Percentiles rank a stretch among this genome's conserved stretches.
Conservation (phyloP, 2,113 vertebrate genomes). For the Corvus hawaiiensis region DNA sequence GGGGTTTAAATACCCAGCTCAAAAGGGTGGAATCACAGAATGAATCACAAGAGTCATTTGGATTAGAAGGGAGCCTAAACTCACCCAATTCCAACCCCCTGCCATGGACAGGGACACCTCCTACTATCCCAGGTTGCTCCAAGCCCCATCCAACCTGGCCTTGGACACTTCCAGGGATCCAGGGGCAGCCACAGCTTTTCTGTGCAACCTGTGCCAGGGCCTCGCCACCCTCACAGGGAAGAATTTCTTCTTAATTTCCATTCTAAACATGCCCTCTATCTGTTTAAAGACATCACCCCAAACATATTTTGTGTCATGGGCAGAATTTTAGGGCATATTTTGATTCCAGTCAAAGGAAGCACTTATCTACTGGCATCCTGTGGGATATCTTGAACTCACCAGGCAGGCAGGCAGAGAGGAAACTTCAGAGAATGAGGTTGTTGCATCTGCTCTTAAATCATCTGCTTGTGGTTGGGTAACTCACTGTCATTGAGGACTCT, state of each 20-base stretch:
- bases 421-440: neutral
- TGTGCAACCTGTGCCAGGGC: neutral
- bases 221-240: fast-evolving
- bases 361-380: neutral
- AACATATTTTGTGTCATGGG: neutral
- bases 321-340: neutral
- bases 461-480: neutral
- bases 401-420: neutral
- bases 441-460: conserved; percentile 12
- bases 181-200: neutral
- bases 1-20: neutral
- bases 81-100: neutral
- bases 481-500: neutral
- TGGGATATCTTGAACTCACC: neutral
- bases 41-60: neutral
- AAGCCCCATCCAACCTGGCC: fast-evolving
- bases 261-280: neutral
- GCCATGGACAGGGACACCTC: neutral
- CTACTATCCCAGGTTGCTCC: fast-evolving
- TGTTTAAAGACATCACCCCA: neutral
- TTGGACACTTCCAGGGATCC: neutral
- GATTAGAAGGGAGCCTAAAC: neutral
- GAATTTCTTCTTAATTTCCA: neutral
- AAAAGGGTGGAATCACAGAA: neutral
- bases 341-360: neutral